Base-by-base conservation (phyloP, 2,888 invertebrate genomes). In the Lomographa bimaculata region DNA sequence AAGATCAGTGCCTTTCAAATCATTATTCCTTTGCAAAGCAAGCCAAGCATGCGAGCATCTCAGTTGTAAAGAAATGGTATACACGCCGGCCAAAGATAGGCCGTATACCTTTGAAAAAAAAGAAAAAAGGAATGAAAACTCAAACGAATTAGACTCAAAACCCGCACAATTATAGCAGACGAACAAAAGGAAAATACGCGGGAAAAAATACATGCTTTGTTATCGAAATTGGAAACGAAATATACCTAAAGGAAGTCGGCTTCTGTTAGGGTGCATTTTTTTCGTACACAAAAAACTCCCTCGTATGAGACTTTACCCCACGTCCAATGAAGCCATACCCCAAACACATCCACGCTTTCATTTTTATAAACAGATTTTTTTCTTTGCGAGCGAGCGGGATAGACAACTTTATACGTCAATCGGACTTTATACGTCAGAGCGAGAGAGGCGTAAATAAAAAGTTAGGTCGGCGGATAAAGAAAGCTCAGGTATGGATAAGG, bases 401-500 rank as follows among this genome's bases (percentile, higher is more conserved):
- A 37, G 58, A 29, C 20, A 30, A 51, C 59, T 48, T 41, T 46
- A 50, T 61, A 44, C 17, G 11, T 29, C 29, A 38, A 45, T 37
- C 35, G 28, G 44, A 35, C 27, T 5, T 17, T 7, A 8, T 7
- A 46, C 0, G 79, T 43, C 49, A 16, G 73, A 87, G 37, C 51
- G 86, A 70, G 87, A 85, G 54, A 58, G 75, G 41, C 42, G 68
- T 74, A 79, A 77, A 74, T 78, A 80, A 84, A 84, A 85, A 83
- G 86, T 89, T 85, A 72, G 67, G 75, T 64, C 76, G 65, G 84
- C 74, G 65, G 86, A 87, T 87, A 87, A 87, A 89, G 89, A 89
- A 89, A 87, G 81, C 82, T 73, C 89, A 89, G 87, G 87, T 89
- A 89, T 61, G 82, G 83, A 81, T 85, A 86, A 86, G 86, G 87